A percentile compares a stretch with the other conserved stretches of the same genome.
phyloP scores from a whole-genome alignment of 2,113 vertebrate genomes.

The Ciconia stormi region DNA sequence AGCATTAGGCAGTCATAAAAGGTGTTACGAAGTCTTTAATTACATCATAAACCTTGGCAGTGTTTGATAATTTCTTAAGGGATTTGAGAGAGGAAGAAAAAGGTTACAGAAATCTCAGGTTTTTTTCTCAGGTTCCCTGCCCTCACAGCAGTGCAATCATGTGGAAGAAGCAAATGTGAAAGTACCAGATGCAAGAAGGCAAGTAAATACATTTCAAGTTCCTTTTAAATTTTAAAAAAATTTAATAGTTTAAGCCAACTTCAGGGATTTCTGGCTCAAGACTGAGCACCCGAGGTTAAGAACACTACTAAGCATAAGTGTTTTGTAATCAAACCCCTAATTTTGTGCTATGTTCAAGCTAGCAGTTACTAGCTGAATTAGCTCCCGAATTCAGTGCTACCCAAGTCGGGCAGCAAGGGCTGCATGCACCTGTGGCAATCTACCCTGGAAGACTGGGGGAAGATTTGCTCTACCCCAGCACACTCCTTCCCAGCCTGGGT shows the following conservation, averaged over 20 bases:
- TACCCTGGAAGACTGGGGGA: background rate
- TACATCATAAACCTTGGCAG: background rate
- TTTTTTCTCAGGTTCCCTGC: background rate
- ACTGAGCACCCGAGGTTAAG: background rate
- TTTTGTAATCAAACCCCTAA: background rate
- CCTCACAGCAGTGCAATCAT: background rate
- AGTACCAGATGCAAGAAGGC: background rate
- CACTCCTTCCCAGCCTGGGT: fast-evolving
- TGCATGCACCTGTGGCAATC: background rate
- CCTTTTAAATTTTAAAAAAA: background rate
- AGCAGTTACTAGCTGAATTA: background rate
- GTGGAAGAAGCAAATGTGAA: background rate
- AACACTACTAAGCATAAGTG: background rate
- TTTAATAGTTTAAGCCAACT: background rate
- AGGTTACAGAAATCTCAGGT: slow-evolving; percentile 21
- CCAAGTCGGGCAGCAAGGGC: background rate
- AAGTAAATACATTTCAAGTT: slow-evolving; percentile 2
- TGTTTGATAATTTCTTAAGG: slow-evolving; percentile 21
- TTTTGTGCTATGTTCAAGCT: background rate
- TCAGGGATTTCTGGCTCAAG: background rate
- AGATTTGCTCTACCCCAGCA: background rate
- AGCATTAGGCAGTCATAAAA: background rate
- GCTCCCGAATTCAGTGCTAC: background rate
- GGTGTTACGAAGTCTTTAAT: background rate
- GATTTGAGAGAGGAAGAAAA: slow-evolving; percentile 7